phyloP scores from a whole-genome alignment of 2,888 invertebrate genomes.

The Patella caerulea region DNA sequence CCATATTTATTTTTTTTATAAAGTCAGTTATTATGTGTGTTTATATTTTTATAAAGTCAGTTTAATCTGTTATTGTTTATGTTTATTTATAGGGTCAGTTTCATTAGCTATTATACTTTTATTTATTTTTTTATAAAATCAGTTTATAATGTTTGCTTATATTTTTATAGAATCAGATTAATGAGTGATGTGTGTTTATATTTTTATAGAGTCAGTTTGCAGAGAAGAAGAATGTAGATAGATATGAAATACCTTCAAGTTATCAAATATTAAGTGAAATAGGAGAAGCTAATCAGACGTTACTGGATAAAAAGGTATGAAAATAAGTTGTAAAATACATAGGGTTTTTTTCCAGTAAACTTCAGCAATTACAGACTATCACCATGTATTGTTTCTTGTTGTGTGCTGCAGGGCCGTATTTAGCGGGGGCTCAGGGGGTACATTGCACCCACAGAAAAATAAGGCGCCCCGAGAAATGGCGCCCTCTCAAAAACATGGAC shows the following conservation, averaged over 20 bases:
- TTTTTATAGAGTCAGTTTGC: conserved; percentile 80
- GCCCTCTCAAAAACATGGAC: no score
- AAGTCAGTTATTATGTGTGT: background rate
- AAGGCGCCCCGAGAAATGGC: no score
- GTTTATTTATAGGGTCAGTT: background rate
- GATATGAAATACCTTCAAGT: conserved; percentile 81
- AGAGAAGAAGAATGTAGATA: conserved; percentile 86
- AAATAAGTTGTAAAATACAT: no score
- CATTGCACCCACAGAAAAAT: no score
- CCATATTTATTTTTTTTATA: background rate
- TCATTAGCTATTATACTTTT: background rate
- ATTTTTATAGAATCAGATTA: background rate
- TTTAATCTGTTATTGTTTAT: background rate
- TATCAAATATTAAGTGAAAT: conserved; percentile 87
- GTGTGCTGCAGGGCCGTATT: no score
- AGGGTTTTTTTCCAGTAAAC: no score
- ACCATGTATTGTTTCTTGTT: no score
- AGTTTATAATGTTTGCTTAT: background rate
- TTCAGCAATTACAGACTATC: no score
- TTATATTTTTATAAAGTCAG: background rate
- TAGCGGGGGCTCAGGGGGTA: no score
- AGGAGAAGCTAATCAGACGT: conserved; percentile 86
- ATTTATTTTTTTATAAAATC: no score
- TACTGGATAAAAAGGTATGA: conserved; percentile 83
- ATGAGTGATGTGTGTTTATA: background rate